Conservation (phyloP, 92 coral and sea anemone genomes). For the Epizoanthus scotinus region DNA sequence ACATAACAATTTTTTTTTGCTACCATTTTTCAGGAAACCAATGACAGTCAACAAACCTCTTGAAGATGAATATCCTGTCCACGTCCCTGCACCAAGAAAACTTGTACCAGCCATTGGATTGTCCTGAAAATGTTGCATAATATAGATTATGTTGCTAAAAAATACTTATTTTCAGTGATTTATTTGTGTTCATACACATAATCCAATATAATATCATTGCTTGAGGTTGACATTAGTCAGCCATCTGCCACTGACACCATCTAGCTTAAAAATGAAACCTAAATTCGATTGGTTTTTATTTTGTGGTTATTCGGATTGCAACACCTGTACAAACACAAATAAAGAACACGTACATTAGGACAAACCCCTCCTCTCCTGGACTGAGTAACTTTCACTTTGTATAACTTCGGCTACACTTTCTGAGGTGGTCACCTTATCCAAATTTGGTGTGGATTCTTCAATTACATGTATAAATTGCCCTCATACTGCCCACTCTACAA, state of each 20-base stretch:
- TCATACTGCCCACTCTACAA: neutral
- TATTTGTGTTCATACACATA: no score
- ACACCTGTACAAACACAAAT: no score
- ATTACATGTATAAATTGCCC: neutral
- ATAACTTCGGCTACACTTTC: neutral
- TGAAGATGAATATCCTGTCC: constrained; percentile 36
- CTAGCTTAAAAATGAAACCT: no score
- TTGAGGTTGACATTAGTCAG: neutral
- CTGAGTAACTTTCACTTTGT: neutral
- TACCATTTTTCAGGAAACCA: no score
- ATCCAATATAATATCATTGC: no score
- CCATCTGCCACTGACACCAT: neutral
- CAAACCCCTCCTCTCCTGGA: no score
- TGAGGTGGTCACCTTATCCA: neutral
- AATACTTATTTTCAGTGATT: no score
- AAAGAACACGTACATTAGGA: no score
- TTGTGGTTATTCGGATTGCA: no score
- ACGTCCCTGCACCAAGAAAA: constrained; percentile 28
- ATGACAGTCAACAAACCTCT: neutral
- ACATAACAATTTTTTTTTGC: no score
- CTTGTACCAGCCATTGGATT: neutral
- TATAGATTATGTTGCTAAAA: neutral
- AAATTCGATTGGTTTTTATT: no score
- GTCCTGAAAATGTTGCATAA: constrained; percentile 3
- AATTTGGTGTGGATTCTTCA: no score